A percentile compares a stretch with the other conserved stretches of the same genome.
Evolutionary conservation across 23 tunicate genomes (phyloP).

Genomic region (Corella eumyota): DNA sequence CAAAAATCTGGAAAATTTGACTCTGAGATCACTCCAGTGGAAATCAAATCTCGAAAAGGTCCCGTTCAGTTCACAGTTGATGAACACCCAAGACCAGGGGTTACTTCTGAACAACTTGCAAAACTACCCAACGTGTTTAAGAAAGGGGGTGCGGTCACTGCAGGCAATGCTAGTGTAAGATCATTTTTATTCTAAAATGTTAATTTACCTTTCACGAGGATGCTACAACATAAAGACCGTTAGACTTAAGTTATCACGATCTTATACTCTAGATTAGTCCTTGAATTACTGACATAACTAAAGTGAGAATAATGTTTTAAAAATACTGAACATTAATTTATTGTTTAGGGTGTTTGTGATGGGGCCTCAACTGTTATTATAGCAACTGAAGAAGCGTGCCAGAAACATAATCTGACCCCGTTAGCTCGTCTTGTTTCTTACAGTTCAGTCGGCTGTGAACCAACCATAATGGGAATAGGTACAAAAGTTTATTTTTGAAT

Average conservation of each 20-base stretch:
- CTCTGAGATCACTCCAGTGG: slow-evolving; percentile 74
- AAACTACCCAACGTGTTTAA: slow-evolving; percentile 90
- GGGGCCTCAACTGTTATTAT: slow-evolving; percentile 91
- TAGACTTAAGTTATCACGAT: too few relatives aligned
- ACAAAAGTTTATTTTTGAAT: slow-evolving; percentile 1
- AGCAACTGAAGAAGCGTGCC: slow-evolving; percentile 95
- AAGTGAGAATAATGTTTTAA: too few relatives aligned
- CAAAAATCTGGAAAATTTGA: slow-evolving; percentile 89
- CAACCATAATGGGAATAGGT: slow-evolving; percentile 91
- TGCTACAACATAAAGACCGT: too few relatives aligned
- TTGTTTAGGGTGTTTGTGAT: slow-evolving; percentile 98
- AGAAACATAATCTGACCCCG: slow-evolving; percentile 63
- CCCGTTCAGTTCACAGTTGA: slow-evolving; percentile 50
- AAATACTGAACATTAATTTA: too few relatives aligned
- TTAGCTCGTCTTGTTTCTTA: slow-evolving; percentile 73
- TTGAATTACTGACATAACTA: too few relatives aligned
- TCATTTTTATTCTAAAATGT: background rate
- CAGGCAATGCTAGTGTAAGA: slow-evolving; percentile 99
- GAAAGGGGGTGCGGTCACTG: slow-evolving; percentile 91
- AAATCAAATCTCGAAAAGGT: slow-evolving; percentile 60
- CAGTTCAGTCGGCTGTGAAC: slow-evolving; percentile 89
- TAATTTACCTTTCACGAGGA: background rate
- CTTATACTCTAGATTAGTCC: too few relatives aligned
- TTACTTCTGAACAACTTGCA: slow-evolving; percentile 84
- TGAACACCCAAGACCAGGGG: slow-evolving; percentile 92